Percentiles rank a stretch among this genome's conserved stretches.
Conservation (phyloP, 2,113 vertebrate genomes). For the Brachyhypopomus occidentalis region DNA sequence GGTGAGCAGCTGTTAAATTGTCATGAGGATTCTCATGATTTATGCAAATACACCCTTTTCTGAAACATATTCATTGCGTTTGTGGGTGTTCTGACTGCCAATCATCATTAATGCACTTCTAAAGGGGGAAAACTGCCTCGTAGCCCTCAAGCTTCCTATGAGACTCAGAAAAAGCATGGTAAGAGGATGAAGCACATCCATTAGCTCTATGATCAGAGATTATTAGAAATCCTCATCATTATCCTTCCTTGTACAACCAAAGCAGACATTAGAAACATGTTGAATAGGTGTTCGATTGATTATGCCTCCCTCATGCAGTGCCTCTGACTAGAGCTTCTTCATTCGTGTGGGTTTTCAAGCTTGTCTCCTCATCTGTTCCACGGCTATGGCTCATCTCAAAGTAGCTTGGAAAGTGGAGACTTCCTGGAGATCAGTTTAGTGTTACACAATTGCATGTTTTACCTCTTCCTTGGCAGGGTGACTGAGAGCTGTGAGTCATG, state of each 20-base stretch:
- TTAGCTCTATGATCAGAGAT: conserved; percentile 6
- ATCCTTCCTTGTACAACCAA: too few species aligned
- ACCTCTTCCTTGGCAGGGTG: not conserved
- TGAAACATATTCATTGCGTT: conserved; percentile 72
- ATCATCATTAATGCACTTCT: conserved; percentile 73
- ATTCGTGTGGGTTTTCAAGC: not conserved
- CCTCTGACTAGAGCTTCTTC: not conserved
- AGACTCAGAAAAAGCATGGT: too few species aligned
- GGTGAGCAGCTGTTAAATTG: conserved; percentile 74
- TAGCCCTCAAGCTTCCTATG: too few species aligned
- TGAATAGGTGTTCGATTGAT: too few species aligned
- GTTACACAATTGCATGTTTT: not conserved
- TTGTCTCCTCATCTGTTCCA: not conserved
- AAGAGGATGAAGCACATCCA: not conserved
- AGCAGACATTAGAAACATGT: too few species aligned
- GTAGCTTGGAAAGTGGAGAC: not conserved
- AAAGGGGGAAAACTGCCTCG: not conserved
- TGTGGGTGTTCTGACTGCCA: conserved; percentile 74
- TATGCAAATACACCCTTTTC: conserved; percentile 77
- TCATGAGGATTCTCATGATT: conserved; percentile 67
- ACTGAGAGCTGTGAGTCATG: conserved; percentile 3
- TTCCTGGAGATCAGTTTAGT: not conserved
- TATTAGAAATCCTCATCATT: too few species aligned
- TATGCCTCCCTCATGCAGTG: not conserved
- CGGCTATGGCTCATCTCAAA: not conserved